Base-by-base conservation (phyloP, 2,888 invertebrate genomes). In the Creontiades dilutus region DNA sequence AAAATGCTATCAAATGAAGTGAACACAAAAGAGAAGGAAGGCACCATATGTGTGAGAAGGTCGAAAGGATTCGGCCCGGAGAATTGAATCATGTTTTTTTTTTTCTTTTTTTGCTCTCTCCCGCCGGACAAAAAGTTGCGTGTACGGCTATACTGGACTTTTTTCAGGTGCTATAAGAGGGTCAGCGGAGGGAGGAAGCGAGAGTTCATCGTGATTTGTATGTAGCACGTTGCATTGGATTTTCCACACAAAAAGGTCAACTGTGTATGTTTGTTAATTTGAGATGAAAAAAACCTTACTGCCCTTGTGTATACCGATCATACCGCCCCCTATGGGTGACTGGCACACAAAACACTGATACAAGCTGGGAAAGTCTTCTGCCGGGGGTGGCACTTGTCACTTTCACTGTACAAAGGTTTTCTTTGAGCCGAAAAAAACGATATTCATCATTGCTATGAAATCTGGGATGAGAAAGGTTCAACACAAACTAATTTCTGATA, bases 1-100 rank as follows among this genome's bases (percentile, higher is more conserved):
- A 86, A 86, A 86, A 86, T 86, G 86, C 86, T 86, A 86, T 46
- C 86, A 86, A 86, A 86, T 86, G 86, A 86, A 86, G 86, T 68
- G 86, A 86, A 86, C 86, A 68, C 86, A 86, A 86, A 86, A 86
- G 86, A 86, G 81, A 68, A 86, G 61, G 86, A 86, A 47, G 48
- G 81, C 81, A 48, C 81, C 76, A 80, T 80, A 81, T 81, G 48
- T 37, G 81, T 19, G 46, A 47, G 81, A 14, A 48, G 28, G 23
- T 37, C 27, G 37, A 37, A 37, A 37, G 81, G 81, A 81, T 81
- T 81, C 23, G 47, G 76, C n/a, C 48, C 14, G 48, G n/a, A 48
- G 81, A 81, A 81, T 81, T 48, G 81, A 81, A 81, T 81, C 81
- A 81, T 47, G 81, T 47, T 81, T 81, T 81, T 57, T 80, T 80